A percentile compares a stretch with the other conserved stretches of the same genome.
Conservation (phyloP, 92 coral and sea anemone species). For the Porites evermanni region DNA sequence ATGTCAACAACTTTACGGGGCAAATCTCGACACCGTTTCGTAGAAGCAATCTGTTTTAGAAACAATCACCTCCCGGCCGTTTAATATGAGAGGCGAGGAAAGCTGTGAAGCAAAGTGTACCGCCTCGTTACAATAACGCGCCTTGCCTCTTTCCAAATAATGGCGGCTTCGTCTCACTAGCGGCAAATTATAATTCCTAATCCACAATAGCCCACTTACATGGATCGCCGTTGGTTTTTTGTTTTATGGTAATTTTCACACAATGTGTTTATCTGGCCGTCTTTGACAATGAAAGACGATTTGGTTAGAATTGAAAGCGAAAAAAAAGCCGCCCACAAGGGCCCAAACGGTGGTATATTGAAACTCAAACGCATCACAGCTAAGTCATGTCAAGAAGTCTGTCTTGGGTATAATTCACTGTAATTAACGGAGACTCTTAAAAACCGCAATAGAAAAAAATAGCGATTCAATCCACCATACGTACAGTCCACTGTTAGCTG, state of each 20-base stretch:
- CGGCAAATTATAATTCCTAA: constrained; percentile 79
- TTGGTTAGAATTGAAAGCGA: constrained; percentile 64
- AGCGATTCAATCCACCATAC: not conserved
- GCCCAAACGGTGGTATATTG: constrained; percentile 21
- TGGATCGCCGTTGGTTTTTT: constrained; percentile 77
- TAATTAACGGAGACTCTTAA: constrained; percentile 56
- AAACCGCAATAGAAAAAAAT: constrained; percentile 15
- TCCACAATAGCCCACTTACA: constrained; percentile 86
- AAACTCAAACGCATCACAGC: constrained; percentile 31
- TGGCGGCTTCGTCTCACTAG: constrained; percentile 72
- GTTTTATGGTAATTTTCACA: constrained; percentile 87
- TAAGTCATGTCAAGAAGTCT: constrained; percentile 41
- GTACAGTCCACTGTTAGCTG: not conserved
- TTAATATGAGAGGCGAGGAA: constrained; percentile 71
- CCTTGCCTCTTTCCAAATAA: constrained; percentile 58
- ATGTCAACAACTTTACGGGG: constrained; percentile 52
- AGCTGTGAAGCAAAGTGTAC: constrained; percentile 90
- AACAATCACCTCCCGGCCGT: constrained; percentile 65
- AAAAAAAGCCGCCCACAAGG: constrained; percentile 38
- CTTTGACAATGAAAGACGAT: constrained; percentile 71
- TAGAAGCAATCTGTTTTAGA: constrained; percentile 24
- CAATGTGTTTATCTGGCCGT: constrained; percentile 77
- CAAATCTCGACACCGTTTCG: constrained; percentile 21
- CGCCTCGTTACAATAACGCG: constrained; percentile 75
- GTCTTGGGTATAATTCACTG: constrained; percentile 26